Base-by-base conservation (phyloP, 2,113 vertebrate species). In the Chunga burmeisteri region DNA sequence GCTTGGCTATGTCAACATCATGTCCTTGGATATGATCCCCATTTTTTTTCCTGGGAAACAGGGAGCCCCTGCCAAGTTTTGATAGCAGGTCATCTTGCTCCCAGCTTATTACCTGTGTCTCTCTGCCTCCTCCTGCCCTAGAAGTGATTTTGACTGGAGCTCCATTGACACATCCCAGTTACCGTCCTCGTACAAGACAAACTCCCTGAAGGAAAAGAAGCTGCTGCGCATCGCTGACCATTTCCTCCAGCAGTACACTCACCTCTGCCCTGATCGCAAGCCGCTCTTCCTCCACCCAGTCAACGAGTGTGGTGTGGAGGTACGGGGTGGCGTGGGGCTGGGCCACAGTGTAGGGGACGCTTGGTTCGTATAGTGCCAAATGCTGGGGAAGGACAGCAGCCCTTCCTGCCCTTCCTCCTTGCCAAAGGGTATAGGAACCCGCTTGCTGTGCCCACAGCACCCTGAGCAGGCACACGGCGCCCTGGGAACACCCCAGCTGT, bases 251-350 rank as follows among this genome's bases (percentile, higher is more conserved):
- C 99, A 99, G 94, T 99, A 98, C 47, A 71, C 66, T 7, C 97
- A 98, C 78, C 93, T 99, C 74, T 99, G 97, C 90, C 99, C 99
- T 0, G 98, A 99, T 26, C 98, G 99, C 11, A 98, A 98, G 70
- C 98, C 97, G 0, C 99, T 99, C 80, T 98, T 99, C 90, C 96
- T 99, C 58, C 94, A 98, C 56, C 99, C 99, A 0, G 17, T 96
- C 72, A 99, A 99, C 2, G 99, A 99, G 89, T 99, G 98, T 32
- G 97, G 98, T 0, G 93, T 99, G 29, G 95, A 98, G 92, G 99
- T 99, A 97, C 68, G 91, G 61, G 49, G 0, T 49, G 58, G 0
- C 23, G 21, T 63, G 80, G 42, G 68, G 38, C 44, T 83, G 63
- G 49, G 75, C 29, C 66, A 42, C 21, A n/a, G 78, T 3, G 6